These are phyloP conservation scores for Crepidodera aurea DNA, from an alignment of 2,888 invertebrate genomes.

Conservation along the genomic window DNA sequence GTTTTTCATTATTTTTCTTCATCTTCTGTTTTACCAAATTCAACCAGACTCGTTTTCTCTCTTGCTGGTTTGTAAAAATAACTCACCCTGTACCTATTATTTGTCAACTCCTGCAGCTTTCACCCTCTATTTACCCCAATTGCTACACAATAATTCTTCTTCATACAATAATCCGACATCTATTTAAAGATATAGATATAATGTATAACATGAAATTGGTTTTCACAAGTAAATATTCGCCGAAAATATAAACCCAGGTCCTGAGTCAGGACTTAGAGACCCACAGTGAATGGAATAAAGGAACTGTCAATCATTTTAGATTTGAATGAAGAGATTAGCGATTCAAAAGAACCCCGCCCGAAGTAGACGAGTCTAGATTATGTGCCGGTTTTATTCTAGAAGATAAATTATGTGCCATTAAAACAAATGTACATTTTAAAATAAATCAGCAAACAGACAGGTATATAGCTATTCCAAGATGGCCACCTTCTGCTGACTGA, in stretches of 20 bases:
- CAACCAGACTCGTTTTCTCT: too few relatives aligned
- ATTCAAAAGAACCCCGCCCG: conserved; percentile 54
- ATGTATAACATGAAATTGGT: conserved; percentile 8
- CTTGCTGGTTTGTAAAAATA: too few relatives aligned
- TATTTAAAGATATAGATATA: conserved; percentile 8
- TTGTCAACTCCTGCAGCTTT: background rate
- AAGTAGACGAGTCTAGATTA: conserved; percentile 4
- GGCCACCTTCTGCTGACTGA: too few relatives aligned
- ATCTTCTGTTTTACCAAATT: too few relatives aligned
- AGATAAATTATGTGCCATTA: too few relatives aligned
- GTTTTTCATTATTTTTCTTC: too few relatives aligned
- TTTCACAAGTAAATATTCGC: background rate
- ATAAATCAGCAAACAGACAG: too few relatives aligned
- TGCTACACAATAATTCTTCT: conserved; percentile 4
- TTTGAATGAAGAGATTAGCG: conserved; percentile 57
- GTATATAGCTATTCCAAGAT: too few relatives aligned
- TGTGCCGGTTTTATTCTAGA: background rate
- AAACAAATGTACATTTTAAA: too few relatives aligned
- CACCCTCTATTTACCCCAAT: conserved; percentile 6
- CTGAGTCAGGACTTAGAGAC: background rate
- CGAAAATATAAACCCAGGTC: background rate
- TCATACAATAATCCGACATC: conserved; percentile 13
- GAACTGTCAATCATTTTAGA: conserved; percentile 56
- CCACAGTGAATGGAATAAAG: conserved; percentile 46
- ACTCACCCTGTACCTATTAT: too few relatives aligned